Percentiles rank a stretch among this genome's conserved stretches.
phyloP scores from a whole-genome alignment of 2,888 invertebrate genomes.

The Suillia variegata region DNA sequence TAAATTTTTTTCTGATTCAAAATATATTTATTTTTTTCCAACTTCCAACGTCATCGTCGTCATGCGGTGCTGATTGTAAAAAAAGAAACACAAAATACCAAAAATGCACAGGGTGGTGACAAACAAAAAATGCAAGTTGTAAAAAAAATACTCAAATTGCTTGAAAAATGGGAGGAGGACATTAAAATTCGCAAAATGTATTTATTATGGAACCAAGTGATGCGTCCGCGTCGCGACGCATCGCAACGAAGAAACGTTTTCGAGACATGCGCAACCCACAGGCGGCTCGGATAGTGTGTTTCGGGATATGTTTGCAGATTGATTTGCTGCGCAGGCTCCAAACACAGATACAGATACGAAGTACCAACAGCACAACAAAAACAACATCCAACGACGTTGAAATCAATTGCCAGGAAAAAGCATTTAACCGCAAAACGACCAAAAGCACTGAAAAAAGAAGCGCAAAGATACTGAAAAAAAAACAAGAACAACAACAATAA shows the following conservation, averaged over 20 bases:
- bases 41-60: slow-evolving; percentile 29
- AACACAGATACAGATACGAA: slow-evolving; percentile 26
- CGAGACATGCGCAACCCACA: background rate
- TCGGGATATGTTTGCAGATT: slow-evolving; percentile 51
- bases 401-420: slow-evolving; percentile 31
- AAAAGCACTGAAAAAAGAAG: too few species aligned
- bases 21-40: slow-evolving; percentile 58
- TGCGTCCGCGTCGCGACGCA: slow-evolving; percentile 36
- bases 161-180: slow-evolving; percentile 55
- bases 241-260: too few species aligned
- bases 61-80: slow-evolving; percentile 27
- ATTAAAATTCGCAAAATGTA: slow-evolving; percentile 58
- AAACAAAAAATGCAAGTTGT: background rate
- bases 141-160: slow-evolving; percentile 43
- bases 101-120: slow-evolving; percentile 22
- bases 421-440: slow-evolving; percentile 45
- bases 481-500: slow-evolving; percentile 13
- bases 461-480: slow-evolving; percentile 20
- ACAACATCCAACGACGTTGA: slow-evolving; percentile 13
- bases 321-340: slow-evolving; percentile 49
- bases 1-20: slow-evolving; percentile 58
- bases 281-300: slow-evolving; percentile 24
- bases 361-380: slow-evolving; percentile 6
- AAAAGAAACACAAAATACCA: slow-evolving; percentile 4
- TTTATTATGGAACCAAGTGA: slow-evolving; percentile 55